Evolutionary conservation across 2,888 invertebrate species (phyloP), one percentile per base, ranked within the genome.

Genomic region (Brachynemurus nebulosus): DNA sequence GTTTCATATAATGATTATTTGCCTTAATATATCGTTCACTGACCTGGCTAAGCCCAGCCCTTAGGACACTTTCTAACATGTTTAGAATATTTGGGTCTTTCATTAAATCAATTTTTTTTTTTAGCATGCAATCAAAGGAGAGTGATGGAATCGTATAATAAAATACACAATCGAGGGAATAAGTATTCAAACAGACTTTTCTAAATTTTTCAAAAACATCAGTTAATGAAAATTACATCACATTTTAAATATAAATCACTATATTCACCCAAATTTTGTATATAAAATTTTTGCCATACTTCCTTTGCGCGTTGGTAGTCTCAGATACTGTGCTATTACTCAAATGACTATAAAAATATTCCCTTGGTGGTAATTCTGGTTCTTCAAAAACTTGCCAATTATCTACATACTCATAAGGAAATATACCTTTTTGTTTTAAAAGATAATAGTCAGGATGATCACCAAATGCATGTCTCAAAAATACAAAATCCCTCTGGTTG

Each of bases 141-240:
- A 52, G 42, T 16, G 45, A 48, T 11, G 53, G 55, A 11, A 49
- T 36, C 2, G 50, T 50, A 16, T 48, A 49, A 44, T 51, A 55
- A 23, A 45, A 42, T 6, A 45, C 43, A 3, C 53, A 55, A 45
- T 55, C 56, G 2, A 56, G 27, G 1, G 40, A 42, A 40, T 57
- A 57, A 1, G 46, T 44, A 5, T 37, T 14, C 7, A 52, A 20
- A 18, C 52, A 52, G 1, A 51, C 47, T 5, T 46, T 17, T 7
- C 56, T 20, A 40, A 57, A 57, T 41, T 57, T 53, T 45, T 57
- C 56, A 34, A 56, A 55, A 9, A 55, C 45, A 38, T 56, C 56
- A 6, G 49, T 47, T 25, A n/a, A 53, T 30, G n/a, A 56, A 40
- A 6, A 54, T 37, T 0, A 57, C 55, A 46, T 58, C 55, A 5